Percentiles rank a stretch among this genome's conserved stretches.
Conservation (phyloP, 2,113 vertebrate genomes). For the Aythya baeri region DNA sequence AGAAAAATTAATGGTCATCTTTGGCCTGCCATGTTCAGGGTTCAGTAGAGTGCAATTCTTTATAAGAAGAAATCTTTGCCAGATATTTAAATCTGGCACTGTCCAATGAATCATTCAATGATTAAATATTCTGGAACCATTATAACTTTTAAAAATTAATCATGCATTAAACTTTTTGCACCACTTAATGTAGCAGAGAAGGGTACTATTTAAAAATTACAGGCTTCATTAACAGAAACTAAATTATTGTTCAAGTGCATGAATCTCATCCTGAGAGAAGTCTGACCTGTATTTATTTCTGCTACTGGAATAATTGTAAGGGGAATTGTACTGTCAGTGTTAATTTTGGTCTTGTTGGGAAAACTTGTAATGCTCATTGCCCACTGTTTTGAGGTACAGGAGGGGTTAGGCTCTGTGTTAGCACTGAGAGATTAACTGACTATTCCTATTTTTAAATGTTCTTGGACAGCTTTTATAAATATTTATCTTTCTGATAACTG, state of each 20-base stretch:
- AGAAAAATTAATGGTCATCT: neutral
- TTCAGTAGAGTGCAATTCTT: neutral
- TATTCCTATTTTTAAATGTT: neutral
- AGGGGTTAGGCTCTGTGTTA: neutral
- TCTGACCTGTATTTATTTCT: conserved; percentile 28
- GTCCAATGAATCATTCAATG: conserved; percentile 23
- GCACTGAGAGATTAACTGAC: neutral
- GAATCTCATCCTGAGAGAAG: neutral
- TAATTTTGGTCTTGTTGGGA: neutral
- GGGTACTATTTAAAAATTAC: conserved; percentile 6
- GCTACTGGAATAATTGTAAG: neutral
- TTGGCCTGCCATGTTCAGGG: neutral
- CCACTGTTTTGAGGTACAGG: neutral
- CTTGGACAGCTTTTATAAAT: neutral
- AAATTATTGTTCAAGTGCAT: conserved; percentile 13
- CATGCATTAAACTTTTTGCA: neutral
- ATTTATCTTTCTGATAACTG: neutral
- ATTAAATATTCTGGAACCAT: conserved; percentile 30
- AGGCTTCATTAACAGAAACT: conserved; percentile 8
- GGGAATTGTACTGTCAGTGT: neutral
- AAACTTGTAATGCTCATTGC: neutral
- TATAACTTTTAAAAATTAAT: conserved; percentile 23
- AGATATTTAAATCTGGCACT: neutral
- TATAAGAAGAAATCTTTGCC: neutral
- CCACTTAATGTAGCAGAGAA: conserved; percentile 2